Percentiles rank a stretch among this genome's conserved stretches.
Evolutionary conservation across 2,888 invertebrate species (phyloP).

Genomic region (Nomada ruficornis): DNA sequence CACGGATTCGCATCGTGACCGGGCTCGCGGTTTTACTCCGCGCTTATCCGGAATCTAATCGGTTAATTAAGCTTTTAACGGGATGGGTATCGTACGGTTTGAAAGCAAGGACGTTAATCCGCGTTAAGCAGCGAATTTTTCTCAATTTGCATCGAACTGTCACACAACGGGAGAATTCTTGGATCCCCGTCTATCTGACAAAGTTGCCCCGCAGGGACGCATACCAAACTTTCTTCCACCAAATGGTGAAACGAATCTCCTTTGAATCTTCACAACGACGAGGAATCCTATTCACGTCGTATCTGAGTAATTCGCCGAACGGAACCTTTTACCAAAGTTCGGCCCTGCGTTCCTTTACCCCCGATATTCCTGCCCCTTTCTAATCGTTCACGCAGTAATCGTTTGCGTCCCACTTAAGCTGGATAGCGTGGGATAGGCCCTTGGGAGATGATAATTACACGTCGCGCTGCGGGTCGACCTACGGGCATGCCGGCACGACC

Average conservation of each 20-base stretch:
- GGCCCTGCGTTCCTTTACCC: conserved; percentile 34
- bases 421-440: conserved; percentile 82
- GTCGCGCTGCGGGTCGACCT: conserved; percentile 76
- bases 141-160: neutral
- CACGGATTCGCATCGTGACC: conserved; percentile 52
- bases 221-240: conserved; percentile 6
- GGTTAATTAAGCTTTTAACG: conserved; percentile 61
- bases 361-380: conserved; percentile 54
- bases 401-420: conserved; percentile 76
- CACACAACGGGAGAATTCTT: neutral
- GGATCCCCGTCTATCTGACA: too few species aligned
- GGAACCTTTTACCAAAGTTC: conserved; percentile 24
- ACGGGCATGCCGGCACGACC: conserved; percentile 73
- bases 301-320: neutral
- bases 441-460: conserved; percentile 82
- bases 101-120: conserved; percentile 57
- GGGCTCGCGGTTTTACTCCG: conserved; percentile 18
- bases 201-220: too few species aligned
- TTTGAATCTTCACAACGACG: too few species aligned
- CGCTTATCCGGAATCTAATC: conserved; percentile 61
- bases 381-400: conserved; percentile 77
- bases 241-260: neutral
- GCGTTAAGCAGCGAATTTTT: conserved; percentile 27
- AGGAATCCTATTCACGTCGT: too few species aligned
- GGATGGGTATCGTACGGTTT: conserved; percentile 34